phyloP scores from a whole-genome alignment of 2,797 vertebrate species.

The Eulemur coronatus region DNA sequence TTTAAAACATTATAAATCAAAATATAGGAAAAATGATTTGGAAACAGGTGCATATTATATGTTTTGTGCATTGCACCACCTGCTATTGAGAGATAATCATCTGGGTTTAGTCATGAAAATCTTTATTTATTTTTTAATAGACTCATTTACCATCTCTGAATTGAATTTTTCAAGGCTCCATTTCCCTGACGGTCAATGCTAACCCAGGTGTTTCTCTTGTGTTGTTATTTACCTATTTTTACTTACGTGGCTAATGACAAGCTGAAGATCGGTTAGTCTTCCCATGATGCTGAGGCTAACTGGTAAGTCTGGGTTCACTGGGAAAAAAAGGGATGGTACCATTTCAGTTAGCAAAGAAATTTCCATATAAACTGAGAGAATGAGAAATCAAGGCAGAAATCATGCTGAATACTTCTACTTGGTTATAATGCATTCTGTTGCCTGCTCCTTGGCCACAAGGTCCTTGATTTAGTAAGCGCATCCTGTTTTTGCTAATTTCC shows the following conservation, averaged over 20 bases:
- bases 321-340: not conserved
- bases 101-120: not conserved
- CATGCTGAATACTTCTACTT: not conserved
- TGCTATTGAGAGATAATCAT: conserved; percentile 39
- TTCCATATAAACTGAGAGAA: not conserved
- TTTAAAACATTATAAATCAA: conserved; percentile 10
- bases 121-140: not conserved
- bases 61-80: conserved; percentile 20
- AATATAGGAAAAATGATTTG: not conserved
- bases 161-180: not conserved
- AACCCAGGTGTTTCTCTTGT: not conserved
- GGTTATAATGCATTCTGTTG: not conserved
- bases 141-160: not conserved
- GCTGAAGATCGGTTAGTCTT: not conserved
- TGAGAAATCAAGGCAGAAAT: not conserved
- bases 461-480: not conserved
- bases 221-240: not conserved
- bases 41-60: conserved; percentile 5
- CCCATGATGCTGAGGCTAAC: not conserved
- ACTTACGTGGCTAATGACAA: not conserved
- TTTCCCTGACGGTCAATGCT: not conserved
- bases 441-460: not conserved
- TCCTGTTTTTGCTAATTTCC: not conserved
- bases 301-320: not conserved
- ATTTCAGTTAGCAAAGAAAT: not conserved